These are phyloP conservation scores for Archaeoteleia sp. DNA, from an alignment of 2,888 invertebrate species.

Conservation along the genomic window DNA sequence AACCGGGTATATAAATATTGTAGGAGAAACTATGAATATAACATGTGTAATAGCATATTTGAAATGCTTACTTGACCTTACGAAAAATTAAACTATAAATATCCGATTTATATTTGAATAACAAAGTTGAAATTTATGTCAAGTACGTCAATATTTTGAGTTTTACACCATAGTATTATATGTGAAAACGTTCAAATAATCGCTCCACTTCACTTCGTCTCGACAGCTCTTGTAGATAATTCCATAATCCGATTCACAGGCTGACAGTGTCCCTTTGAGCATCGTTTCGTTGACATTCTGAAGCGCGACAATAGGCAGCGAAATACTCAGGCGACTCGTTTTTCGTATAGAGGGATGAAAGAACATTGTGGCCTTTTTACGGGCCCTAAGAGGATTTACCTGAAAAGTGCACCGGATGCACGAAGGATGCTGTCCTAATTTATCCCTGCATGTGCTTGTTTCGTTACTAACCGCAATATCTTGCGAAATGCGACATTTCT, in stretches of 20 bases:
- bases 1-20: constrained; percentile 19
- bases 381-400: constrained; percentile 68
- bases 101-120: too few relatives aligned
- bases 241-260: constrained; percentile 71
- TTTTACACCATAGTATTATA: constrained; percentile 26
- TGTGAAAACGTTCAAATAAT: constrained; percentile 39
- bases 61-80: too few relatives aligned
- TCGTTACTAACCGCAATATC: constrained; percentile 45
- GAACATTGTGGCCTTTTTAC: constrained; percentile 61
- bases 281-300: constrained; percentile 69
- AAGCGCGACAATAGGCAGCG: constrained; percentile 68
- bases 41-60: too few relatives aligned
- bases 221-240: constrained; percentile 59
- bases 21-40: neutral
- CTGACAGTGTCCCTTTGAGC: constrained; percentile 62
- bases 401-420: constrained; percentile 61
- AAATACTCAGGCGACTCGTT: constrained; percentile 57
- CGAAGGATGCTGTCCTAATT: constrained; percentile 68
- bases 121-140: neutral
- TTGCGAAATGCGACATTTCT: constrained; percentile 49
- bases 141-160: neutral
- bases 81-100: too few relatives aligned
- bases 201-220: constrained; percentile 64
- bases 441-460: constrained; percentile 55
- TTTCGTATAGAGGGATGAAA: constrained; percentile 40